Evolutionary conservation across 2,797 vertebrate species (phyloP).

Genomic region (Kryptopterus vitreolus): DNA sequence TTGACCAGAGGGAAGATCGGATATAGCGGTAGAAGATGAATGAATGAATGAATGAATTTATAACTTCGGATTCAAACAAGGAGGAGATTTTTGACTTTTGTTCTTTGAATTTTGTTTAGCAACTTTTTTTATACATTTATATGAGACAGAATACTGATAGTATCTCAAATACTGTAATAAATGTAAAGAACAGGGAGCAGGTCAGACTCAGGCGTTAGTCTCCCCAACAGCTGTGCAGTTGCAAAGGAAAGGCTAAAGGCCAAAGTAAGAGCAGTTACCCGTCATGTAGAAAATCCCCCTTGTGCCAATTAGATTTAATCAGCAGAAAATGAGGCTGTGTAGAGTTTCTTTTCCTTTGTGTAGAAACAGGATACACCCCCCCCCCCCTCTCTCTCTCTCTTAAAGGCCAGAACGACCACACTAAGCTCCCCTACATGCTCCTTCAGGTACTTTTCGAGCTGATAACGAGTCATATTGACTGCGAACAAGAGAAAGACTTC

Average conservation of each 20-base stretch:
- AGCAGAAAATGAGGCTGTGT: constrained; percentile 67
- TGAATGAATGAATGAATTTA: no score
- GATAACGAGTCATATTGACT: constrained; percentile 71
- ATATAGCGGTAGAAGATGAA: no score
- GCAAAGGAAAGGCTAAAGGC: constrained; percentile 29
- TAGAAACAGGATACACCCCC: constrained; percentile 57
- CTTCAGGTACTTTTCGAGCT: constrained; percentile 69
- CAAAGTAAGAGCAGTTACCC: constrained; percentile 32
- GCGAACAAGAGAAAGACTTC: constrained; percentile 69
- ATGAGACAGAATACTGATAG: no score
- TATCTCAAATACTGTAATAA: neutral
- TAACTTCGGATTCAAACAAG: no score
- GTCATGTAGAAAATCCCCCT: constrained; percentile 57
- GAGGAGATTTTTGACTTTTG: no score
- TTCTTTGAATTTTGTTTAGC: no score
- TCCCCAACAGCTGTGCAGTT: neutral
- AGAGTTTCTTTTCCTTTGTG: constrained; percentile 52
- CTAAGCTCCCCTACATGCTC: constrained; percentile 54
- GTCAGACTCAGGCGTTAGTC: constrained; percentile 51
- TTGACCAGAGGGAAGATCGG: no score
- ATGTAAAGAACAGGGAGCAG: constrained; percentile 53
- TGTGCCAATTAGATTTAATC: constrained; percentile 76
- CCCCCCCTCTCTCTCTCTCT: constrained; percentile 44
- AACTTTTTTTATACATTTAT: no score
- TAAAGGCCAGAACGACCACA: neutral